Evolutionary conservation across 2,888 invertebrate species (phyloP).

Genomic region (Stenolophus ochropezus): DNA sequence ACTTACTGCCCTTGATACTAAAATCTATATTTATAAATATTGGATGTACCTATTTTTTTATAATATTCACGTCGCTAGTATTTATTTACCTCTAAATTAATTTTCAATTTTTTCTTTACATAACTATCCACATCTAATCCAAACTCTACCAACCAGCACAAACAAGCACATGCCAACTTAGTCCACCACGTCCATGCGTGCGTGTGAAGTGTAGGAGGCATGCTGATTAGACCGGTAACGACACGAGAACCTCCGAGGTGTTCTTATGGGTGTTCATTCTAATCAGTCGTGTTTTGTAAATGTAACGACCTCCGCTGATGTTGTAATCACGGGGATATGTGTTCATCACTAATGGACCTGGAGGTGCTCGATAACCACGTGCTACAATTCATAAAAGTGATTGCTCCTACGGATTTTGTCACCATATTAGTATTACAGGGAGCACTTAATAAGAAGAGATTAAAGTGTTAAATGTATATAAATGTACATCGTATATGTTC

Average conservation of each 20-base stretch:
- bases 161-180: background rate
- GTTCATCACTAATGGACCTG: constrained; percentile 2
- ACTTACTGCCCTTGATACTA: no score
- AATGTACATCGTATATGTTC: no score
- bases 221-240: constrained; percentile 27
- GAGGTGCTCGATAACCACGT: constrained; percentile 2
- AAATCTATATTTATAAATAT: no score
- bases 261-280: constrained; percentile 18
- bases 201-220: constrained; percentile 26
- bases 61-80: no score
- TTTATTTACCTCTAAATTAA: no score
- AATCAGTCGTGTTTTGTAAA: constrained; percentile 32
- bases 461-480: no score
- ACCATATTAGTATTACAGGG: constrained; percentile 17
- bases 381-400: constrained; percentile 1
- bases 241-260: constrained; percentile 16
- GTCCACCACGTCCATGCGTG: background rate
- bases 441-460: no score
- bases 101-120: no score
- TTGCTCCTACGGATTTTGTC: background rate
- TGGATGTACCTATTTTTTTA: no score
- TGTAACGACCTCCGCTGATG: constrained; percentile 28
- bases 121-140: no score
- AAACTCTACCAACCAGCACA: no score
- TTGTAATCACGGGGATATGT: constrained; percentile 28